These are phyloP conservation scores for Kryptolebias marmoratus DNA, from an alignment of 2,113 vertebrate species.

Conservation along the genomic window DNA sequence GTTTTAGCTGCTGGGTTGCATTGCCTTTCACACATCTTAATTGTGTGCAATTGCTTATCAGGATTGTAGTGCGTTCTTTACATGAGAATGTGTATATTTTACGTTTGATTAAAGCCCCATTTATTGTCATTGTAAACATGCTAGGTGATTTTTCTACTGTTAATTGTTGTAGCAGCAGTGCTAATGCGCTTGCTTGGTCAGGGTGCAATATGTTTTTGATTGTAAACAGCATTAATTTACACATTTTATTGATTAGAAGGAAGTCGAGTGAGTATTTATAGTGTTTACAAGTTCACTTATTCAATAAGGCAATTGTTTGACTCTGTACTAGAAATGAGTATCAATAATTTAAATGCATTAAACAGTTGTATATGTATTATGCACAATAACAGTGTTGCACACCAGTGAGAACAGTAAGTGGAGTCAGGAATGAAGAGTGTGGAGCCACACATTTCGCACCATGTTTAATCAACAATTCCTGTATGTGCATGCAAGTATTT, in stretches of 20 bases:
- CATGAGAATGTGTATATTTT: slow-evolving; percentile 7
- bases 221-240: neutral
- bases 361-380: neutral
- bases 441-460: too few relatives aligned
- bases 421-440: neutral
- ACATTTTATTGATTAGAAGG: neutral
- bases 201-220: neutral
- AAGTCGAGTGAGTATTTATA: neutral
- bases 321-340: neutral
- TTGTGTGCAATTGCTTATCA: slow-evolving; percentile 10
- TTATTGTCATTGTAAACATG: slow-evolving; percentile 17
- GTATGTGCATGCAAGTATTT: too few relatives aligned
- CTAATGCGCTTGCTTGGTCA: neutral
- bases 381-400: neutral
- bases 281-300: neutral
- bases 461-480: too few relatives aligned
- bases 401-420: neutral
- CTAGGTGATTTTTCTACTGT: neutral
- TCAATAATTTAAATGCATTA: slow-evolving; percentile 2
- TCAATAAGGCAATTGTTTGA: neutral
- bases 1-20: slow-evolving; percentile 18
- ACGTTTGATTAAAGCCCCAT: neutral
- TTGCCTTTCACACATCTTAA: neutral
- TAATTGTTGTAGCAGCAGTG: neutral
- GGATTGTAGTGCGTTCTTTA: neutral